phyloP scores from a whole-genome alignment of 2,888 invertebrate species.

The Galerucella calmariensis region DNA sequence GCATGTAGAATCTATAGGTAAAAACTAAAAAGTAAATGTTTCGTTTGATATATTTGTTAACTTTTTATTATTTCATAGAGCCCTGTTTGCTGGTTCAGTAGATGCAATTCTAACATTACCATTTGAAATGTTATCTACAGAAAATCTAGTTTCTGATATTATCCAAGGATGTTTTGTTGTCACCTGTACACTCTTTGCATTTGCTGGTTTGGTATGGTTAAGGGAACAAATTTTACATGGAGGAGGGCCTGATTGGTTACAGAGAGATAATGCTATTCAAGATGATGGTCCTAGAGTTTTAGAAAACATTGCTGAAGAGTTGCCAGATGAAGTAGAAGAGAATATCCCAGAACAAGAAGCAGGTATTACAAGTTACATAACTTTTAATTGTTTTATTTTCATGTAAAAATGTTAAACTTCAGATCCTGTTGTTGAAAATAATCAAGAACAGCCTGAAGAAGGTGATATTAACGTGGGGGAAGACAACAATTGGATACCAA shows the following conservation, averaged over 20 bases:
- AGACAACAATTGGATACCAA: conserved; percentile 96
- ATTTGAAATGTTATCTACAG: conserved; percentile 91
- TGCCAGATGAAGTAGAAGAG: conserved; percentile 55
- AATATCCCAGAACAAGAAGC: conserved; percentile 48
- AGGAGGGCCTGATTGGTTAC: conserved; percentile 97
- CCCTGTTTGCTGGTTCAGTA: conserved; percentile 90
- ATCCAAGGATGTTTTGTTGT: conserved; percentile 98
- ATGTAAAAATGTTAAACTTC: conserved; percentile 1
- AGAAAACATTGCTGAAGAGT: conserved; percentile 58
- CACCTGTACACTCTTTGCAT: conserved; percentile 93
- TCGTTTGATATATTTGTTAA: not conserved
- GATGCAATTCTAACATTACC: conserved; percentile 88
- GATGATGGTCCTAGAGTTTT: conserved; percentile 57
- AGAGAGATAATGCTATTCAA: conserved; percentile 73
- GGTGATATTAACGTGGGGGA: conserved; percentile 74
- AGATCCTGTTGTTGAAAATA: conserved; percentile 57
- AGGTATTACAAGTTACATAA: conserved; percentile 16
- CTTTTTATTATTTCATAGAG: conserved; percentile 65
- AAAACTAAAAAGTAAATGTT: conserved; percentile 1
- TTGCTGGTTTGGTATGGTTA: conserved; percentile 97
- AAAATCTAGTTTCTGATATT: conserved; percentile 92
- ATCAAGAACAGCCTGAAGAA: conserved; percentile 52
- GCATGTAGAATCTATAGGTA: conserved; percentile 89
- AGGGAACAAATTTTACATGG: conserved; percentile 98
- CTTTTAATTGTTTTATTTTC: not conserved